Evolutionary conservation across 2,113 vertebrate genomes (phyloP).

Genomic region (Naja naja): DNA sequence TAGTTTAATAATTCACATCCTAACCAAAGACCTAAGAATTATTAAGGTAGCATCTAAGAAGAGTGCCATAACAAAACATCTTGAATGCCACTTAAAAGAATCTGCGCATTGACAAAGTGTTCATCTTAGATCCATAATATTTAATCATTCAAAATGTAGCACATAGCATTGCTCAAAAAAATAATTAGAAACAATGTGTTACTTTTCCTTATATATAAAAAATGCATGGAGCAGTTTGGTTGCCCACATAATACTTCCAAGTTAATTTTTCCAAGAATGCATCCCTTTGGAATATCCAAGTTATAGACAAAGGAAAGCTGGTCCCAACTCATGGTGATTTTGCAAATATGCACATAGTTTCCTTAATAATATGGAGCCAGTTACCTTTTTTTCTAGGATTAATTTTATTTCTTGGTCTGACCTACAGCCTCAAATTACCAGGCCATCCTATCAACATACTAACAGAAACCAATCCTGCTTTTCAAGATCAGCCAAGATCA

Average conservation of each 20-base stretch:
- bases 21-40: no score
- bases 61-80: no score
- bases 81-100: no score
- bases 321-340: not conserved
- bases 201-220: not conserved
- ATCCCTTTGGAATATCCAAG: not conserved
- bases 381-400: not conserved
- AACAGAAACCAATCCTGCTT: not conserved
- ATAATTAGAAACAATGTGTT: not conserved
- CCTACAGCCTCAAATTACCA: not conserved
- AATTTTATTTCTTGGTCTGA: not conserved
- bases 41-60: no score
- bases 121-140: not conserved
- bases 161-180: not conserved
- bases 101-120: not conserved
- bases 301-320: not conserved
- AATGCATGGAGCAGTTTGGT: not conserved
- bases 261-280: not conserved
- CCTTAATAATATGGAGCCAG: not conserved
- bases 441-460: not conserved
- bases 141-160: not conserved
- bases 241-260: not conserved
- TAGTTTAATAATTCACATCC: no score
- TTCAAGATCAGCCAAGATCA: not conserved
- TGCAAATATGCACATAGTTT: not conserved